Conservation (phyloP, 2,113 vertebrate genomes). For the Apteryx owenii region DNA sequence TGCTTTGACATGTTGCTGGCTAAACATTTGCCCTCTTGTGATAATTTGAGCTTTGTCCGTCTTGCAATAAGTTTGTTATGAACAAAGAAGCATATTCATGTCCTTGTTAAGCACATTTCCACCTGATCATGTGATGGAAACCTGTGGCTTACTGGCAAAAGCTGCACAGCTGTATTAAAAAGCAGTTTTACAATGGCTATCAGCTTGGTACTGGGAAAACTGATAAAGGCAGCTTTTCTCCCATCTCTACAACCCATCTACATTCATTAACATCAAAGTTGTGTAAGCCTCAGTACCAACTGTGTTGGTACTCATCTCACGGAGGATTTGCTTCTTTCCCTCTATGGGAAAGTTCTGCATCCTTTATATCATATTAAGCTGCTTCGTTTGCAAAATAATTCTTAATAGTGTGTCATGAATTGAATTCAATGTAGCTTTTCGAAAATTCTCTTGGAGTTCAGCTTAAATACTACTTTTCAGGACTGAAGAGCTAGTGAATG, state of each 20-base stretch:
- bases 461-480: slow-evolving; percentile 63
- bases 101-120: slow-evolving; percentile 62
- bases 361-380: slow-evolving; percentile 78
- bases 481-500: slow-evolving; percentile 28
- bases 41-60: slow-evolving; percentile 64
- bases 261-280: slow-evolving; percentile 76
- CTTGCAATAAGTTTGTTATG: slow-evolving; percentile 47
- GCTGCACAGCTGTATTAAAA: slow-evolving; percentile 59
- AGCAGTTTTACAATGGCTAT: slow-evolving; percentile 60
- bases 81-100: slow-evolving; percentile 42
- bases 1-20: slow-evolving; percentile 33
- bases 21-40: slow-evolving; percentile 53
- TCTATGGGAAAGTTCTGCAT: slow-evolving; percentile 73
- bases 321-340: slow-evolving; percentile 72
- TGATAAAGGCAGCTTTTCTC: slow-evolving; percentile 69
- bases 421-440: slow-evolving; percentile 65
- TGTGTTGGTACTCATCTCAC: slow-evolving; percentile 73
- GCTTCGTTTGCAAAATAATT: slow-evolving; percentile 74
- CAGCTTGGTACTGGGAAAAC: slow-evolving; percentile 64
- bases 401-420: slow-evolving; percentile 65
- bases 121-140: slow-evolving; percentile 44
- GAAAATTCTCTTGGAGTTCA: slow-evolving; percentile 68
- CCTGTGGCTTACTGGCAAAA: slow-evolving; percentile 58
- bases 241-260: slow-evolving; percentile 62
- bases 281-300: slow-evolving; percentile 61